phyloP scores from a whole-genome alignment of 2,888 invertebrate species.

The Hypena proboscidalis region DNA sequence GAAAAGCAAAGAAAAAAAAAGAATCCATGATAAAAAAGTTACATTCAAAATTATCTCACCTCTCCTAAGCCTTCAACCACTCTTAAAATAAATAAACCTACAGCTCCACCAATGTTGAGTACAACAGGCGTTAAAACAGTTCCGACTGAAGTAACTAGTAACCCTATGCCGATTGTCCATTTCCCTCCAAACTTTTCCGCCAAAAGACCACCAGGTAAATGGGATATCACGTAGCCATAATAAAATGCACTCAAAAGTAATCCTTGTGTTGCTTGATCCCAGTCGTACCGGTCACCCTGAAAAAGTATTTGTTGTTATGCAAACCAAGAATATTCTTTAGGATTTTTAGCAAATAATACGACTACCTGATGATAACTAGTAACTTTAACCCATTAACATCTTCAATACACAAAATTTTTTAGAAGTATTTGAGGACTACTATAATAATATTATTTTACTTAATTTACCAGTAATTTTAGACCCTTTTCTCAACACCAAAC shows the following conservation, averaged over 20 bases:
- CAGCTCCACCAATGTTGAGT: slow-evolving; percentile 83
- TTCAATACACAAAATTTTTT: too few species aligned
- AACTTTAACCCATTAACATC: too few species aligned
- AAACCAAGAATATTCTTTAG: too few species aligned
- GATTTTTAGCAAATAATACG: too few species aligned
- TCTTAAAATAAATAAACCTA: slow-evolving; percentile 83
- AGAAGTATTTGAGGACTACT: too few species aligned
- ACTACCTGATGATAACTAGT: too few species aligned
- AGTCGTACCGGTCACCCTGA: slow-evolving; percentile 86
- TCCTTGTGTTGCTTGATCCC: slow-evolving; percentile 90
- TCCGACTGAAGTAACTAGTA: slow-evolving; percentile 91
- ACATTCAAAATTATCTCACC: slow-evolving; percentile 62
- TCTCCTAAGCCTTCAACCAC: slow-evolving; percentile 87
- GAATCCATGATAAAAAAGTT: too few species aligned
- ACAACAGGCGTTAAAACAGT: slow-evolving; percentile 91
- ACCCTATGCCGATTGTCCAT: slow-evolving; percentile 91
- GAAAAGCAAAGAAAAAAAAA: too few species aligned
- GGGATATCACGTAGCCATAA: slow-evolving; percentile 93
- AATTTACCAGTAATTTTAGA: too few species aligned
- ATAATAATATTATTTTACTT: too few species aligned
- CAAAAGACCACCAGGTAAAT: slow-evolving; percentile 92
- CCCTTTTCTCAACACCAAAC: too few species aligned
- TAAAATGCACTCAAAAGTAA: slow-evolving; percentile 92
- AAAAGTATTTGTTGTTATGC: too few species aligned
- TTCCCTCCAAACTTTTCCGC: slow-evolving; percentile 94